These are phyloP conservation scores for Sanderia malayensis DNA, from an alignment of 30 jellyfish, hydroid and myxozoan genomes.

Conservation along the genomic window DNA sequence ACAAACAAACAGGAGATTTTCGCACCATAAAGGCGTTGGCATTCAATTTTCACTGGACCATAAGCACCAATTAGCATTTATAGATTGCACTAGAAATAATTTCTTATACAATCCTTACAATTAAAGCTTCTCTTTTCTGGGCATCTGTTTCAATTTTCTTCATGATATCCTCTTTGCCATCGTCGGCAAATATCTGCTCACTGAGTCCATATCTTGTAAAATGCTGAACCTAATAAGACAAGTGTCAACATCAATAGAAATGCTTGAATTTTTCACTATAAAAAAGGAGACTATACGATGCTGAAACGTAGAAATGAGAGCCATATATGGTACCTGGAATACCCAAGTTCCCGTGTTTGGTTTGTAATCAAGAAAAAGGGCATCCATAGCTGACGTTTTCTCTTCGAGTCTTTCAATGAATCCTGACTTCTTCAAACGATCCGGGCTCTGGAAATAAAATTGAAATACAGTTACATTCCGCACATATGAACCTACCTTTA, in stretches of 20 bases:
- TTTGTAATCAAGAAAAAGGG: constrained; percentile 80
- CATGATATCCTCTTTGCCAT: constrained; percentile 23
- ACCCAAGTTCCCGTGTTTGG: constrained; percentile 94
- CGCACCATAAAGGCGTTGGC: too few relatives aligned
- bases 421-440: constrained; percentile 77
- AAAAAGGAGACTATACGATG: too few relatives aligned
- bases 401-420: constrained; percentile 89
- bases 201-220: constrained; percentile 87
- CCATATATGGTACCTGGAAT: constrained; percentile 56
- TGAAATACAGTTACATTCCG: too few relatives aligned
- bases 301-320: too few relatives aligned
- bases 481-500: too few relatives aligned
- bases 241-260: too few relatives aligned
- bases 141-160: constrained; percentile 66
- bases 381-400: constrained; percentile 85
- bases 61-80: neutral
- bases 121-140: constrained; percentile 30
- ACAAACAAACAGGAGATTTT: too few relatives aligned
- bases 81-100: too few relatives aligned
- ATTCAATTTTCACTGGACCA: too few relatives aligned
- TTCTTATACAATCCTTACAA: neutral
- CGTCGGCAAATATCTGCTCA: constrained; percentile 82
- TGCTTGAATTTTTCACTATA: too few relatives aligned
- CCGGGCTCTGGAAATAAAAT: constrained; percentile 65
- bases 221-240: constrained; percentile 84